Conservation (phyloP, 2,797 vertebrate species). For the Danionella dracula region DNA sequence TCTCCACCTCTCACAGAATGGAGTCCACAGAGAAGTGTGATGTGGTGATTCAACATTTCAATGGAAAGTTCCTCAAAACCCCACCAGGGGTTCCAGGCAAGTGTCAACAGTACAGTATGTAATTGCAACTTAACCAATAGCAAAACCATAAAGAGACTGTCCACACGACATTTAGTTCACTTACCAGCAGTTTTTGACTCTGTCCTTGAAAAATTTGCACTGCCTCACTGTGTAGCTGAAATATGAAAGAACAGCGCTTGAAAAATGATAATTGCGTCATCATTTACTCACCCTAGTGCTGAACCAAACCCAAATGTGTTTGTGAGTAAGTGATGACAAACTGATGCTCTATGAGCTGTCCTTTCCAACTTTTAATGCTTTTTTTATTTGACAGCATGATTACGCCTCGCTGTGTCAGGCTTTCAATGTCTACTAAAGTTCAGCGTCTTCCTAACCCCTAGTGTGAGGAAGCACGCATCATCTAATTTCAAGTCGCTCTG, state of each 20-base stretch:
- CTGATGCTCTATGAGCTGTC: not conserved
- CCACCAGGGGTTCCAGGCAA: slow-evolving; percentile 96
- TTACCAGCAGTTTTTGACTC: not conserved
- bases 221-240: not conserved
- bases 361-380: too few relatives aligned
- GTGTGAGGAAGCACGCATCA: not conserved
- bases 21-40: slow-evolving; percentile 99
- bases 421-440: not conserved
- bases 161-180: not conserved
- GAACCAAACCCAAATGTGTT: not conserved
- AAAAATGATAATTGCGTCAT: not conserved
- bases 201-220: not conserved
- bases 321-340: not conserved
- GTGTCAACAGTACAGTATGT: slow-evolving; percentile 39
- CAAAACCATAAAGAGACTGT: not conserved
- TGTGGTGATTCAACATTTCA: slow-evolving; percentile 98
- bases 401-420: not conserved
- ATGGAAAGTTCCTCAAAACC: slow-evolving; percentile 97
- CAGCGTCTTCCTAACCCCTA: not conserved
- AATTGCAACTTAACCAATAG: not conserved
- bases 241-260: not conserved
- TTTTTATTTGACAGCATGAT: not conserved
- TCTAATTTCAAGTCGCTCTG: not conserved
- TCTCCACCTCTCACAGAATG: slow-evolving; percentile 74
- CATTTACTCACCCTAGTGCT: not conserved